Percentiles rank a stretch among this genome's conserved stretches.
Evolutionary conservation across 2,113 vertebrate species (phyloP).

Genomic region (human): DNA sequence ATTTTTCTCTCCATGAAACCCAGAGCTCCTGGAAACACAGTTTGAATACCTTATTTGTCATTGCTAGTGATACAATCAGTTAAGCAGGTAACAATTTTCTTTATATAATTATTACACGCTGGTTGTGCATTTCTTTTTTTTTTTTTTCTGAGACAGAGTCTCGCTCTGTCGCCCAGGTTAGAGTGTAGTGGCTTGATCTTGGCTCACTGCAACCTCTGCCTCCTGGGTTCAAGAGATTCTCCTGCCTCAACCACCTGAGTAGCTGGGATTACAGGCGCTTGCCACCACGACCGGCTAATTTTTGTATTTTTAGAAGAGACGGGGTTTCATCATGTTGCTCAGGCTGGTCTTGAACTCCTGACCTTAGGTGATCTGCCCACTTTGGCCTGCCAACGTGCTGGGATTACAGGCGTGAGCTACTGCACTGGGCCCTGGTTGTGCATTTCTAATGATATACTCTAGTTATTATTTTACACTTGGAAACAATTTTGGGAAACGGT

Average conservation of each 20-base stretch:
- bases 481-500: background rate
- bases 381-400: background rate
- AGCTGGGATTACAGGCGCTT: background rate
- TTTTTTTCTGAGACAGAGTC: background rate
- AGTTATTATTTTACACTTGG: background rate
- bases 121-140: background rate
- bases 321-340: background rate
- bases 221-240: background rate
- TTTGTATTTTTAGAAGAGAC: background rate
- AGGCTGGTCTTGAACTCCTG: background rate
- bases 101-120: background rate
- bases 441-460: conserved; percentile 22
- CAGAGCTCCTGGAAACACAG: background rate
- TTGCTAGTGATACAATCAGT: background rate
- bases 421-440: background rate
- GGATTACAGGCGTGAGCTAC: background rate
- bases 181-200: background rate
- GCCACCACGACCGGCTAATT: background rate
- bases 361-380: background rate
- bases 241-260: background rate
- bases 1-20: background rate
- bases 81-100: background rate
- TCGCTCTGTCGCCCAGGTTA: background rate
- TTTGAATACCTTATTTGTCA: background rate
- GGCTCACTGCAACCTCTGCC: too few species aligned